Evolutionary conservation across 2,888 invertebrate species (phyloP).

Genomic region (Cephus pulcher): DNA sequence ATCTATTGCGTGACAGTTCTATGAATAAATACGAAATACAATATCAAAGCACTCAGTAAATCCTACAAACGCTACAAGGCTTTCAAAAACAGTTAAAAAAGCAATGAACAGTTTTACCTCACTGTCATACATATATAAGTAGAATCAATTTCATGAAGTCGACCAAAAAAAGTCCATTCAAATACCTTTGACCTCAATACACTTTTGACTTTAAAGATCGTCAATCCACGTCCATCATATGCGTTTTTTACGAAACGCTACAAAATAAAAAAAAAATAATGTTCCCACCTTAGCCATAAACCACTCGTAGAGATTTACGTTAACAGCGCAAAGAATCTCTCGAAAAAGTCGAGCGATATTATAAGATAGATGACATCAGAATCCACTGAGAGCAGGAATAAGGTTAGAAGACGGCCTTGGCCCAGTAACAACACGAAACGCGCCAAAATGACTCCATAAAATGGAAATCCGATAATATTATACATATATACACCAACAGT

Average conservation of each 20-base stretch:
- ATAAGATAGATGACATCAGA: not conserved
- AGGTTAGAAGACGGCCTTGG: constrained; percentile 8
- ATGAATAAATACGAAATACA: not conserved
- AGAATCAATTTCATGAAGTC: not conserved
- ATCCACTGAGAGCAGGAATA: not conserved
- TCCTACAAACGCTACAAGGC: not conserved
- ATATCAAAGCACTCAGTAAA: not conserved
- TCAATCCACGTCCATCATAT: not conserved
- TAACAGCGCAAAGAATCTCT: not conserved
- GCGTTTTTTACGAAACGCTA: not conserved
- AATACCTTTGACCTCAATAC: not conserved
- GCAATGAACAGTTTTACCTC: not conserved
- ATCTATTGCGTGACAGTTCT: not conserved
- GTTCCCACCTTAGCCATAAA: not conserved
- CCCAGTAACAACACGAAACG: not conserved
- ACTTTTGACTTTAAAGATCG: not conserved
- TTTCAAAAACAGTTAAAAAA: not conserved
- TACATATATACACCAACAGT: not conserved
- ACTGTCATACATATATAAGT: not conserved
- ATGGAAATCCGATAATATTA: not conserved
- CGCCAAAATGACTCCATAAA: constrained; percentile 4
- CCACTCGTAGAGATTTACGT: not conserved
- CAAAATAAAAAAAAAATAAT: not conserved
- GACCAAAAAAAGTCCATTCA: not conserved
- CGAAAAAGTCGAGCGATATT: not conserved